Base-by-base conservation (phyloP, 2,113 vertebrate genomes). In the Alces alces region DNA sequence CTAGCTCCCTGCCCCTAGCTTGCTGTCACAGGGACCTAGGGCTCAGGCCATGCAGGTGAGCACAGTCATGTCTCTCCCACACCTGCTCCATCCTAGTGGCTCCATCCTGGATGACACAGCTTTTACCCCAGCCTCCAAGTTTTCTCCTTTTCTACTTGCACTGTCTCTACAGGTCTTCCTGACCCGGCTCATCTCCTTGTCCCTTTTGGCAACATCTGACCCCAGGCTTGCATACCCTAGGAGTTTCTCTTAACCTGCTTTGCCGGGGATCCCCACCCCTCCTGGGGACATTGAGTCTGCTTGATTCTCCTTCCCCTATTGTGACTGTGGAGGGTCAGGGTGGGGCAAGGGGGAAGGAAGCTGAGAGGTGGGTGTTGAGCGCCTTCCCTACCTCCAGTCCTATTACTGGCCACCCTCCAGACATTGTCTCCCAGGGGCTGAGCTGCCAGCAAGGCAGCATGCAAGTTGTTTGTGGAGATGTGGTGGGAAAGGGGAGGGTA, bases 341-440 rank as follows among this genome's bases (percentile, higher is more conserved):
- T 50, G 86, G 91, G 61, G 73, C 66, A 11, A 0, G 2, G 7
- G 83, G 97, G 97, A 98, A 98, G 98, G 98, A 98, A 98, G 87
- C 43, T 33, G 84, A 64, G 91, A 95, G 45, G 0, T 92, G 96
- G 96, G 97, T 92, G 97, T 54, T 91, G 39, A 70, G 89, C 3
- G 70, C 97, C 94, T 86, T 78, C 89, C 61, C 80, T 55, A 78
- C 91, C 88, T 94, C 94, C 54, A 96, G 89, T 27, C 39, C 47
- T 28, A 36, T 79, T 27, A 2, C 91, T 98, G 98, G 98, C 97
- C 91, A 15, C n/a, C 13, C 30, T 97, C 98, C 98, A 97, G 94
- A 80, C 96, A 98, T 98, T 98, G 98, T 98, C 57, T 97, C 89
- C 57, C 36, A 39, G 93, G 86, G 58, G 0, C 64, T 12, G 58